A percentile compares a stretch with the other conserved stretches of the same genome.
Conservation (phyloP, 2,888 invertebrate species). For the Platynereis dumerilii region DNA sequence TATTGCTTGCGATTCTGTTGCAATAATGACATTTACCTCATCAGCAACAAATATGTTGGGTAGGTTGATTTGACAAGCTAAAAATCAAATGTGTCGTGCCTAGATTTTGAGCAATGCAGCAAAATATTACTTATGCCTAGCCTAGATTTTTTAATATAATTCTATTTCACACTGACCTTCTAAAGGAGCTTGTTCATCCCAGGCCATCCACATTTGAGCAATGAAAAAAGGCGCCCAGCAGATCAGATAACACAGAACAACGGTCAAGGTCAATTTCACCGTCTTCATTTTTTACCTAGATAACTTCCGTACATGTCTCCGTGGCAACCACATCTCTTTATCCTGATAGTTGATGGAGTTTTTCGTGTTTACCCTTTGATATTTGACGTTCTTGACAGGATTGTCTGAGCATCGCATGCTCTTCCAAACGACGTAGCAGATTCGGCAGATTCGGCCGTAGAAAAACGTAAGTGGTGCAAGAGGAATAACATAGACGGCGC, state of each 20-base stretch:
- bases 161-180: too few relatives aligned
- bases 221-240: constrained; percentile 76
- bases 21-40: too few relatives aligned
- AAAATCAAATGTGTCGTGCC: too few relatives aligned
- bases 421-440: constrained; percentile 47
- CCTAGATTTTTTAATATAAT: too few relatives aligned
- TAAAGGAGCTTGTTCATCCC: constrained; percentile 44
- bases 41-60: too few relatives aligned
- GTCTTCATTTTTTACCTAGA: constrained; percentile 66
- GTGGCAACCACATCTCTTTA: constrained; percentile 42
- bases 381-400: background rate
- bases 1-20: too few relatives aligned
- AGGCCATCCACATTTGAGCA: constrained; percentile 69
- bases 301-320: constrained; percentile 61
- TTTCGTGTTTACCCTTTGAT: background rate
- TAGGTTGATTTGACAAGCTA: too few relatives aligned
- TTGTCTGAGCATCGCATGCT: constrained; percentile 12
- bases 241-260: constrained; percentile 71
- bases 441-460: constrained; percentile 60
- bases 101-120: too few relatives aligned
- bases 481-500: constrained; percentile 64
- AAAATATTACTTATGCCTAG: too few relatives aligned
- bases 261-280: constrained; percentile 66
- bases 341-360: background rate
- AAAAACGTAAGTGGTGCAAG: constrained; percentile 57